Evolutionary conservation across 1,140 invertebrate species (phyloP).

Genomic region (Sweltsa coloradensis): DNA sequence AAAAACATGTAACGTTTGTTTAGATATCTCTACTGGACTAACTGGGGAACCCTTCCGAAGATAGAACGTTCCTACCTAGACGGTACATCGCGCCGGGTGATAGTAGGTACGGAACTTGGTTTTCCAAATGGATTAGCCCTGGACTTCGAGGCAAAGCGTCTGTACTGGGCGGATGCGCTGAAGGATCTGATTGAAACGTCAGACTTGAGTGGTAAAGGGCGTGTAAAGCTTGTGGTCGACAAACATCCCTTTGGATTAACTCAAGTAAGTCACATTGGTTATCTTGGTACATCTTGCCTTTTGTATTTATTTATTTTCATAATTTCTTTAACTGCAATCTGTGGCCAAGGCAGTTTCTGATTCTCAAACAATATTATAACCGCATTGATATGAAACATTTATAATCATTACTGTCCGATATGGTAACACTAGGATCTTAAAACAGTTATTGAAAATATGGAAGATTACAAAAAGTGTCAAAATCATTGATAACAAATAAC

Average conservation of each 20-base stretch:
- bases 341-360: too few relatives aligned
- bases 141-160: slow-evolving; percentile 60
- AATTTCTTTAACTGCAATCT: too few relatives aligned
- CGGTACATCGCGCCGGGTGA: slow-evolving; percentile 57
- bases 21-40: slow-evolving; percentile 80
- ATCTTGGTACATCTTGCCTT: too few relatives aligned
- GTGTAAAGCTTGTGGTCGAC: slow-evolving; percentile 53
- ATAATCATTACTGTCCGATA: too few relatives aligned
- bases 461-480: too few relatives aligned
- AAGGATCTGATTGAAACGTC: slow-evolving; percentile 83
- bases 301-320: too few relatives aligned
- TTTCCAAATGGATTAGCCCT: slow-evolving; percentile 88
- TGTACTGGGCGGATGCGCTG: slow-evolving; percentile 86
- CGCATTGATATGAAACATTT: too few relatives aligned
- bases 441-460: too few relatives aligned
- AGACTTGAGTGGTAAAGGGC: slow-evolving; percentile 67
- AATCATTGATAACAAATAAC: too few relatives aligned
- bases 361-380: too few relatives aligned
- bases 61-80: slow-evolving; percentile 80
- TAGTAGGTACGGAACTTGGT: slow-evolving; percentile 64
- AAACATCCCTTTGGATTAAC: slow-evolving; percentile 66
- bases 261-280: slow-evolving; percentile 45
- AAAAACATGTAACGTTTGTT: slow-evolving; percentile 15
- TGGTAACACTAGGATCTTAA: too few relatives aligned
- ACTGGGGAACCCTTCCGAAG: slow-evolving; percentile 71